These are phyloP conservation scores for Drosophila imparisetae DNA, from an alignment of 2,888 invertebrate species.

Conservation along the genomic window DNA sequence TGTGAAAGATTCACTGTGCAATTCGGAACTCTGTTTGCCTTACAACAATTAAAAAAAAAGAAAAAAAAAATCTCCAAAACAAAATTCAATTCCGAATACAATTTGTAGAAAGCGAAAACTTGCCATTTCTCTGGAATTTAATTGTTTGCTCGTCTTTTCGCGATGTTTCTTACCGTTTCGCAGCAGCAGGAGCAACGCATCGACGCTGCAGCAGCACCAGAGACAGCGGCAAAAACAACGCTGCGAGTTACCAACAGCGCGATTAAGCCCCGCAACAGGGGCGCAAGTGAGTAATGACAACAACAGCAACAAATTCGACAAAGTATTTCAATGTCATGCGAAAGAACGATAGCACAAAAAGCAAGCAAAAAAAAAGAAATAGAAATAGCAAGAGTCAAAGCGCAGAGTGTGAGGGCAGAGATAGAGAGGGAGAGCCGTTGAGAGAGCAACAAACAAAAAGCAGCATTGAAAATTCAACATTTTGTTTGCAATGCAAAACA, in stretches of 20 bases:
- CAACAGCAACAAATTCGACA: conserved; percentile 11
- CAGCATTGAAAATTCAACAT: conserved; percentile 30
- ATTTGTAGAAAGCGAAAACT: conserved; percentile 27
- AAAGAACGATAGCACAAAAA: conserved; percentile 46
- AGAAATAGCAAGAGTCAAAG: conserved; percentile 36
- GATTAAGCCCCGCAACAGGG: conserved; percentile 42
- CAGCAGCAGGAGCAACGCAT: conserved; percentile 20
- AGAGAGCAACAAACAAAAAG: conserved; percentile 55
- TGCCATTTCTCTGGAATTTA: conserved; percentile 13
- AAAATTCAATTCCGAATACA: conserved; percentile 29
- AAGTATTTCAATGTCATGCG: conserved; percentile 60
- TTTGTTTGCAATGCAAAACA: conserved; percentile 45
- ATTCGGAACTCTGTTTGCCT: conserved; percentile 27
- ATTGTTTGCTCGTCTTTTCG: not conserved
- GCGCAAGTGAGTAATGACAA: conserved; percentile 55
- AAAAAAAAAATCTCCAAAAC: not conserved
- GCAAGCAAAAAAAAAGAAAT: not conserved
- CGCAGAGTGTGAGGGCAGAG: conserved; percentile 30
- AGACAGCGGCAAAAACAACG: not conserved
- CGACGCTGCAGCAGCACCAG: not conserved
- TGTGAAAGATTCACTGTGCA: conserved; percentile 54
- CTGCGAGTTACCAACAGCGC: conserved; percentile 12
- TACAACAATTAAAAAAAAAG: conserved; percentile 16
- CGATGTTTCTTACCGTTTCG: conserved; percentile 39
- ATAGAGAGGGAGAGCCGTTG: conserved; percentile 34